Base-by-base conservation (phyloP, 1,140 invertebrate species). In the Dinoponera quadriceps region DNA sequence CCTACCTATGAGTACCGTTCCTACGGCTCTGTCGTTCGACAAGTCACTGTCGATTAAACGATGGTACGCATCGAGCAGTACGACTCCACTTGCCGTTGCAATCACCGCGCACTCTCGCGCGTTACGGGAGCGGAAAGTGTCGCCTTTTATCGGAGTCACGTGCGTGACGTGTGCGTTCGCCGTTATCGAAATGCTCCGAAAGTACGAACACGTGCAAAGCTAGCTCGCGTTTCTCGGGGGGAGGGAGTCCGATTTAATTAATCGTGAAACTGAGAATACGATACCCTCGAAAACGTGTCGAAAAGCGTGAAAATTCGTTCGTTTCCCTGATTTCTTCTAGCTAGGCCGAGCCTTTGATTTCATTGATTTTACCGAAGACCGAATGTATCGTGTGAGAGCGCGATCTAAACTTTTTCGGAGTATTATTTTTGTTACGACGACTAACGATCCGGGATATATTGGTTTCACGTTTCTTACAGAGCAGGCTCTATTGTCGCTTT, bases 61-160 rank as follows among this genome's bases (percentile, higher is more conserved):
- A 78, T 68, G 63, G 29, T 16, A 65, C 20, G 73, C 59, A 77
- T 77, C 60, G 62, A 68, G 62, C 25, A 78, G 63, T 69, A 69
- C 33, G 29, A 78, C 16, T 69, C 62, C 29, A 78, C 63, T 57
- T 68, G 62, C 54, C 48, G 49, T 77, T 68, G 49, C 74, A 68
- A 68, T 55, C 27, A 29, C 18, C 22, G 29, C 22, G 29, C 29
- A 78, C 22, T 49, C 44, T 65, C n/a, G n/a, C n/a, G 38, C 48
- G 33, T 3, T 49, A 48, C 18, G 38, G 63, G 29, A 66, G 20
- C 11, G 9, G n/a, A 66, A 29, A 38, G 38, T 68, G 7, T n/a
- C 7, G 33, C 18, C 38, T 68, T 78, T 69, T 78, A 55, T 66
- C 48, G 18, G 3, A 22, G 51, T 16, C 49, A 78, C 49, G 51